A percentile compares a stretch with the other conserved stretches of the same genome.
Evolutionary conservation across 2,113 vertebrate genomes (phyloP).

Genomic region (Peromyscus polionotus): DNA sequence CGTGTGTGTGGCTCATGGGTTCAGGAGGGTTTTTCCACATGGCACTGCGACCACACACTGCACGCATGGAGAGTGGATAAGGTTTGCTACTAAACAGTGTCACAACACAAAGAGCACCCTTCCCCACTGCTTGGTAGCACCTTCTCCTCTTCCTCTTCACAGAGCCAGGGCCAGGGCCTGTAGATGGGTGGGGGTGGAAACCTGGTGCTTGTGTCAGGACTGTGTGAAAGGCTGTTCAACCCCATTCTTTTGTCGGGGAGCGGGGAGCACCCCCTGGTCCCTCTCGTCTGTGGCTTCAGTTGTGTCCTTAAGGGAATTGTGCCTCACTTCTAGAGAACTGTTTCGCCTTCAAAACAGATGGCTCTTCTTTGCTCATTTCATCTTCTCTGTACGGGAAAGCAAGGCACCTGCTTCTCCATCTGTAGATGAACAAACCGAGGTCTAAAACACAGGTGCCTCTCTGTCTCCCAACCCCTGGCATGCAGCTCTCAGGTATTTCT

Average conservation of each 20-base stretch:
- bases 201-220: background rate
- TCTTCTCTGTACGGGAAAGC: background rate
- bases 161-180: background rate
- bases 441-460: background rate
- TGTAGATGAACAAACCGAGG: background rate
- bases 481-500: background rate
- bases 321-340: background rate
- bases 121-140: background rate
- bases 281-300: background rate
- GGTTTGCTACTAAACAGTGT: background rate
- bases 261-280: background rate
- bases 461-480: background rate
- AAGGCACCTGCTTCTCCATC: background rate
- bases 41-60: accelerated
- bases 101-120: background rate
- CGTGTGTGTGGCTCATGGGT: background rate
- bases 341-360: background rate
- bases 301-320: background rate
- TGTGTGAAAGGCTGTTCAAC: accelerated
- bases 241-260: background rate
- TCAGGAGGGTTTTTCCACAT: accelerated
- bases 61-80: accelerated
- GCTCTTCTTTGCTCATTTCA: background rate
- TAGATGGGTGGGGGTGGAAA: background rate
- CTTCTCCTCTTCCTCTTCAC: background rate